phyloP scores from a whole-genome alignment of 2,797 vertebrate species.

The Psittacula derbiana region DNA sequence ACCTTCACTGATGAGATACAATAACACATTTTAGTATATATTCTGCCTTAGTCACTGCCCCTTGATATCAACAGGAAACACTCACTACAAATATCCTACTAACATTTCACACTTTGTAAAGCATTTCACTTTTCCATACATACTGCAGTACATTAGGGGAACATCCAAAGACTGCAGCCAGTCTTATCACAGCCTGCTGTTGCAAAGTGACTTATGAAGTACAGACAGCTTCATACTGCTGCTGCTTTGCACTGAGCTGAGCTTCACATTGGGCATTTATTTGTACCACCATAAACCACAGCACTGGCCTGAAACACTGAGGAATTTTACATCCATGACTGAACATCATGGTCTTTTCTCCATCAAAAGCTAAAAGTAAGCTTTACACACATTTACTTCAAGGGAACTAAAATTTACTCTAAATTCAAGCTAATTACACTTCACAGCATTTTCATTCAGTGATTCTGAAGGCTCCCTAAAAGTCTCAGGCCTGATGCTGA shows the following conservation, averaged over 20 bases:
- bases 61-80: not conserved
- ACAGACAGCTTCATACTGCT: not conserved
- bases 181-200: not conserved
- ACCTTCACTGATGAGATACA: not conserved
- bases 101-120: not conserved
- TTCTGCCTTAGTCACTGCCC: not conserved
- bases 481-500: not conserved
- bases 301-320: not conserved
- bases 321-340: not conserved
- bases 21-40: not conserved
- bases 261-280: not conserved
- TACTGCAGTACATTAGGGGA: not conserved
- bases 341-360: not conserved
- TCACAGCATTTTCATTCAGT: not conserved
- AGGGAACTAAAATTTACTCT: not conserved
- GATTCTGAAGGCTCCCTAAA: not conserved
- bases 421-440: not conserved
- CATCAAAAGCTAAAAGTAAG: not conserved
- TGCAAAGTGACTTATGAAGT: not conserved
- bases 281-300: not conserved
- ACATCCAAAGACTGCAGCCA: not conserved
- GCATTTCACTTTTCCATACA: not conserved
- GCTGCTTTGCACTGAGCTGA: not conserved
- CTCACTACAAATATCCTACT: not conserved
- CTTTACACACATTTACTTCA: not conserved